A percentile compares a stretch with the other conserved stretches of the same genome.
Evolutionary conservation across 30 jellyfish, hydroid and myxozoan species (phyloP).

Genomic region (Nemopilema nomurai): DNA sequence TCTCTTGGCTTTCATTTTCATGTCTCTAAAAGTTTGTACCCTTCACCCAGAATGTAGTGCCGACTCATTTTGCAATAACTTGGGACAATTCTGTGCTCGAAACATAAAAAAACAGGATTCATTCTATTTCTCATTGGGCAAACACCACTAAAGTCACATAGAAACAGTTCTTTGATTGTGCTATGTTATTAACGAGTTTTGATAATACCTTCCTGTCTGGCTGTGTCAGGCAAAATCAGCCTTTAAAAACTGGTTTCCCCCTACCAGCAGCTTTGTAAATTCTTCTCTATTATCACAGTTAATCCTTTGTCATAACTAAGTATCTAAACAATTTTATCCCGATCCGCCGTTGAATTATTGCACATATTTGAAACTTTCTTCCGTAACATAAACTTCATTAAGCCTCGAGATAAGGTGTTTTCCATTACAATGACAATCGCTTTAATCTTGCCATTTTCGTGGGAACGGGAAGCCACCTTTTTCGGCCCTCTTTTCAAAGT

Average conservation of each 20-base stretch:
- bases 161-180: background rate
- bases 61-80: too few relatives aligned
- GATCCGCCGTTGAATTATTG: slow-evolving; percentile 6
- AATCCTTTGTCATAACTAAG: background rate
- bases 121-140: background rate
- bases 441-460: slow-evolving; percentile 10
- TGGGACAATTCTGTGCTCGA: too few relatives aligned
- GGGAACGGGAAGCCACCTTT: slow-evolving; percentile 22
- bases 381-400: slow-evolving; percentile 5
- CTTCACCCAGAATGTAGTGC: too few relatives aligned
- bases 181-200: background rate
- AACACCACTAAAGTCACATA: background rate
- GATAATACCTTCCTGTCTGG: background rate
- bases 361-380: slow-evolving; percentile 14
- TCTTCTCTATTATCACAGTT: background rate
- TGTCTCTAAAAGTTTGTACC: too few relatives aligned
- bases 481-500: background rate
- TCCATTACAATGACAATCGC: background rate
- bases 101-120: background rate
- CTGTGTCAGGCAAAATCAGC: background rate
- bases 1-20: too few relatives aligned
- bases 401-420: background rate
- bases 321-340: slow-evolving; percentile 21
- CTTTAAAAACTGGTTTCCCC: background rate
- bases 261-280: background rate